These are phyloP conservation scores for Dreissena polymorpha DNA, from an alignment of 1,140 invertebrate species.

Conservation along the genomic window DNA sequence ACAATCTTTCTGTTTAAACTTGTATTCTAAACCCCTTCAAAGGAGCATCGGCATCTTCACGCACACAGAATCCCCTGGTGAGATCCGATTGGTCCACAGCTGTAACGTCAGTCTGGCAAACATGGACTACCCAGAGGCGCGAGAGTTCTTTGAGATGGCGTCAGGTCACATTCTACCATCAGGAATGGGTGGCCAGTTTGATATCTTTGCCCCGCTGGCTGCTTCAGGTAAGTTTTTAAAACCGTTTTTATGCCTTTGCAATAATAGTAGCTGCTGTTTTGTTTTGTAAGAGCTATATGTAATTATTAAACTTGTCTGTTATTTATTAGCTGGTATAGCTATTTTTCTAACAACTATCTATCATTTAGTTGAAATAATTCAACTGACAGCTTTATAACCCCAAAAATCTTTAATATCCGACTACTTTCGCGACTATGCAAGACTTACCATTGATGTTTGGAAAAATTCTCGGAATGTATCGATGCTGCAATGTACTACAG, in stretches of 20 bases:
- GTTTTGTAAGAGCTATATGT: too few species aligned
- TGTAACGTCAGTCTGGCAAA: conserved; percentile 70
- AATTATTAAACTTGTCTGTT: too few species aligned
- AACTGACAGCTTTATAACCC: too few species aligned
- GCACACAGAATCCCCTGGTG: conserved; percentile 71
- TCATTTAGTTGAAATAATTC: too few species aligned
- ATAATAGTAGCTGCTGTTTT: background rate
- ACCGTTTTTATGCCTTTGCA: background rate
- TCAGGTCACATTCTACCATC: conserved; percentile 64
- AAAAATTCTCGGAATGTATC: too few species aligned
- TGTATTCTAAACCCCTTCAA: background rate
- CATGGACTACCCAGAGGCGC: conserved; percentile 61
- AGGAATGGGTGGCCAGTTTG: conserved; percentile 73
- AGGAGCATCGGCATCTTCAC: conserved; percentile 77
- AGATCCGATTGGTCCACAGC: conserved; percentile 71
- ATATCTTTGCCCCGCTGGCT: conserved; percentile 74
- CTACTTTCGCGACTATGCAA: too few species aligned
- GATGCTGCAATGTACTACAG: too few species aligned
- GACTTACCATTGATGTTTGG: too few species aligned
- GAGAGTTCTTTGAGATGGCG: conserved; percentile 73
- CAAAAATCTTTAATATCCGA: too few species aligned
- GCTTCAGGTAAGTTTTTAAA: conserved; percentile 67
- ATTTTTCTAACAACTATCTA: too few species aligned
- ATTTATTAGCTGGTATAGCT: too few species aligned
- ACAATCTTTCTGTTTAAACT: too few species aligned